Conservation (phyloP, 2,797 vertebrate species). For the Busarellus nigricollis region DNA sequence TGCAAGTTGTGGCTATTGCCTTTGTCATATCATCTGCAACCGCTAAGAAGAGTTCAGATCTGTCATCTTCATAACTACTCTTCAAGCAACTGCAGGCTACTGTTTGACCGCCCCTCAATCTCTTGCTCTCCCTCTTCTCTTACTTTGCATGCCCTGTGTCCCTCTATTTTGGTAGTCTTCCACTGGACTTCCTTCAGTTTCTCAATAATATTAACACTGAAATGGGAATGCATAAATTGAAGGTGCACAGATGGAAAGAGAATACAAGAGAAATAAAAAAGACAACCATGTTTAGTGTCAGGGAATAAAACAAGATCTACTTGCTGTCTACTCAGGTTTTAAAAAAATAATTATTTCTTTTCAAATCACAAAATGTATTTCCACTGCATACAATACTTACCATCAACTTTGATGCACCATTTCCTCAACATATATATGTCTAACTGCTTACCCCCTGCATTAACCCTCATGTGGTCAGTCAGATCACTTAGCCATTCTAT, state of each 20-base stretch:
- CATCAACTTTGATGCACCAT: background rate
- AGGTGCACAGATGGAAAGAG: background rate
- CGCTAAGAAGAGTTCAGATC: background rate
- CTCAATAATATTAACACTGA: background rate
- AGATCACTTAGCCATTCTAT: background rate
- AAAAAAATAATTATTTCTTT: background rate
- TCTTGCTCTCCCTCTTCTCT: background rate
- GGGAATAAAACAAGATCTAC: background rate
- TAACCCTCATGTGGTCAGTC: background rate
- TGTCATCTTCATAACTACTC: background rate
- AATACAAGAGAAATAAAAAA: background rate
- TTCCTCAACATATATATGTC: background rate
- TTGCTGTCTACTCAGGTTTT: background rate
- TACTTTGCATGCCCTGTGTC: background rate
- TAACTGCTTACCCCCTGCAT: background rate
- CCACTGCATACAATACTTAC: background rate
- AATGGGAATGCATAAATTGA: background rate
- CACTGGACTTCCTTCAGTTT: background rate
- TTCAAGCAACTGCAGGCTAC: background rate
- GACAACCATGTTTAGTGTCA: background rate
- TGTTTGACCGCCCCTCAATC: background rate
- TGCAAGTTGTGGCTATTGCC: background rate
- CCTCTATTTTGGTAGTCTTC: background rate
- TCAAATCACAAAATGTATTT: background rate
- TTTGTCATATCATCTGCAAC: background rate